Evolutionary conservation across 2,797 vertebrate genomes (phyloP).

Genomic region (Siniperca obscura): DNA sequence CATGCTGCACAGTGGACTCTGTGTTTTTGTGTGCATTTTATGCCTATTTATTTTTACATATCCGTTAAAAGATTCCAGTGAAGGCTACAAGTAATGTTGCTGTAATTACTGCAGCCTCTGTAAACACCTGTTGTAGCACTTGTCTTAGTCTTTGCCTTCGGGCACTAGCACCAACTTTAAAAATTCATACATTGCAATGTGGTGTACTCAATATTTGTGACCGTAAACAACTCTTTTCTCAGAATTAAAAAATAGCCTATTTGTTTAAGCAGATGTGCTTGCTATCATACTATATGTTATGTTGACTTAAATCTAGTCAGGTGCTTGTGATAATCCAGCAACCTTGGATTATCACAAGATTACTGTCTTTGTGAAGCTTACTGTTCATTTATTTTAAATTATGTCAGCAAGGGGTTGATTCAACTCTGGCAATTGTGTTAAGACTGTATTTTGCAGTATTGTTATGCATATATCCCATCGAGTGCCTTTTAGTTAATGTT

Average conservation of each 20-base stretch:
- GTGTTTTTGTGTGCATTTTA: not conserved
- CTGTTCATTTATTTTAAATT: slow-evolving; percentile 30
- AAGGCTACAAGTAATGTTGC: slow-evolving; percentile 25
- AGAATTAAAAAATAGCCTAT: slow-evolving; percentile 7
- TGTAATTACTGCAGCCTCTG: slow-evolving; percentile 48
- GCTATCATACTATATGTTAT: not conserved
- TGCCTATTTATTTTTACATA: not conserved
- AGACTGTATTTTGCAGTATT: slow-evolving; percentile 16
- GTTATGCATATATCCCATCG: slow-evolving; percentile 42
- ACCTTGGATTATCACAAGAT: too few species aligned
- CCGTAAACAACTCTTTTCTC: slow-evolving; percentile 35
- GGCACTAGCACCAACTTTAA: slow-evolving; percentile 52
- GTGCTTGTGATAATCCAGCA: not conserved
- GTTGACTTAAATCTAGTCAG: not conserved
- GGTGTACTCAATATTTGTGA: slow-evolving; percentile 48
- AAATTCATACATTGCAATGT: slow-evolving; percentile 55
- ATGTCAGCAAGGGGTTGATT: slow-evolving; percentile 30
- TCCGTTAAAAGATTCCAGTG: slow-evolving; percentile 13
- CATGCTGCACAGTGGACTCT: not conserved
- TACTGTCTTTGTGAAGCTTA: not conserved
- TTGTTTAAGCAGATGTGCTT: slow-evolving; percentile 21
- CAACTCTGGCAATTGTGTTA: slow-evolving; percentile 16
- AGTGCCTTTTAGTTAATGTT: slow-evolving; percentile 21
- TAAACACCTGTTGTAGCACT: slow-evolving; percentile 50
- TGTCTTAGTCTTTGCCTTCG: slow-evolving; percentile 45